These are phyloP conservation scores for Rhamnusium bicolor DNA, from an alignment of 2,888 invertebrate genomes.

Conservation along the genomic window DNA sequence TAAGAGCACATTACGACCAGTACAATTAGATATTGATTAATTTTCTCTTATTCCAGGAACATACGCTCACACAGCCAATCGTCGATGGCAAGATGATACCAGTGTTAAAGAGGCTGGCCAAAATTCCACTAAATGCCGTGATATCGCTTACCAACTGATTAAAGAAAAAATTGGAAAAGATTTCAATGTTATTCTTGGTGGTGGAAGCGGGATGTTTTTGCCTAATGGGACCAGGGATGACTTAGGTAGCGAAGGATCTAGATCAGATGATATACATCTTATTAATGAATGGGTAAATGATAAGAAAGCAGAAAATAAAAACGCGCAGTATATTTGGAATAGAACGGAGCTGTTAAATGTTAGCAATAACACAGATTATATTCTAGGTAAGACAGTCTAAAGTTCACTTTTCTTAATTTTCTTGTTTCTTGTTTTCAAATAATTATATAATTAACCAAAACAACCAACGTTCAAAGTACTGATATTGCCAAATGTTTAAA, in stretches of 20 bases:
- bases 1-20: too few relatives aligned
- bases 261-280: constrained; percentile 79
- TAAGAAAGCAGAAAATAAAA: constrained; percentile 64
- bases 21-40: too few relatives aligned
- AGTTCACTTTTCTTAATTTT: too few relatives aligned
- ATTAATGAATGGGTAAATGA: constrained; percentile 78
- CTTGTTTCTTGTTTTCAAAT: too few relatives aligned
- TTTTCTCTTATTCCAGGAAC: constrained; percentile 69
- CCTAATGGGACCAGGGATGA: constrained; percentile 73
- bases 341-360: constrained; percentile 73
- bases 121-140: constrained; percentile 73
- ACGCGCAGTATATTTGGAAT: constrained; percentile 74
- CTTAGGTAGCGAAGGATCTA: constrained; percentile 72
- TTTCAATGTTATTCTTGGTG: constrained; percentile 85
- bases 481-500: too few relatives aligned
- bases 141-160: constrained; percentile 84
- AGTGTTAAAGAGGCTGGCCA: constrained; percentile 73
- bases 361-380: constrained; percentile 49
- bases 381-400: constrained; percentile 50
- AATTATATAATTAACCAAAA: too few relatives aligned
- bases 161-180: constrained; percentile 77
- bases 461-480: too few relatives aligned
- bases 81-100: constrained; percentile 83
- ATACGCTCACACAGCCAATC: constrained; percentile 81
- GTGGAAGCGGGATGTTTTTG: constrained; percentile 80